A percentile compares a stretch with the other conserved stretches of the same genome.
Evolutionary conservation across 2,888 invertebrate genomes (phyloP).

Genomic region (Allacma fusca): DNA sequence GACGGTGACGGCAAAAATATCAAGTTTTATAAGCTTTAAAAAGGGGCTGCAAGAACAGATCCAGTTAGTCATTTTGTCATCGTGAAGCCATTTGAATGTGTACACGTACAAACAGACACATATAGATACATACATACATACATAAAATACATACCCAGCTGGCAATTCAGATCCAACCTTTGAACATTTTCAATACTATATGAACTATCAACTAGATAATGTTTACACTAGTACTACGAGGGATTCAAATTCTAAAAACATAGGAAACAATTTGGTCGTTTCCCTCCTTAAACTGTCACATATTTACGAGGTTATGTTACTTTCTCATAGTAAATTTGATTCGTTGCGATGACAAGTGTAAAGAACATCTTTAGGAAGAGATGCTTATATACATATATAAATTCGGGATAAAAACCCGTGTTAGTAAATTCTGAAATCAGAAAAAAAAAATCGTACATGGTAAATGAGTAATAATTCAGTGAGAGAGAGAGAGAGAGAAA

Average conservation of each 20-base stretch:
- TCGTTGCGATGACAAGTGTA: neutral
- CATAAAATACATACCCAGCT: too few relatives aligned
- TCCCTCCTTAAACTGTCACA: conserved; percentile 1
- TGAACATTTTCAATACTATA: too few relatives aligned
- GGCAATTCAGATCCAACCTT: too few relatives aligned
- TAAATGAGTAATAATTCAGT: conserved; percentile 14
- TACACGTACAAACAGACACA: too few relatives aligned
- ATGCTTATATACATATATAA: too few relatives aligned
- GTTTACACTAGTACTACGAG: neutral
- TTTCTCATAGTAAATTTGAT: neutral
- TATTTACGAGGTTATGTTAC: neutral
- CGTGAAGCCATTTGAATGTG: too few relatives aligned
- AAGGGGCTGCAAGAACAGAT: too few relatives aligned
- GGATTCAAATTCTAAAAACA: neutral
- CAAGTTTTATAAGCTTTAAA: too few relatives aligned
- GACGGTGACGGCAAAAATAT: too few relatives aligned
- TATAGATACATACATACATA: too few relatives aligned
- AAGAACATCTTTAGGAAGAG: conserved; percentile 1
- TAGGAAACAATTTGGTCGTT: conserved; percentile 5
- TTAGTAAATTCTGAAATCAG: neutral
- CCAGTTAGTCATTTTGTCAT: too few relatives aligned
- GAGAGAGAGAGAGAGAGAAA: too few relatives aligned
- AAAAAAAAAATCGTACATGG: neutral
- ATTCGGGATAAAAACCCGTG: neutral
- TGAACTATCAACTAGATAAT: neutral